Evolutionary conservation across 2,113 vertebrate genomes (phyloP).

Genomic region (Sakesphorus luctuosus): DNA sequence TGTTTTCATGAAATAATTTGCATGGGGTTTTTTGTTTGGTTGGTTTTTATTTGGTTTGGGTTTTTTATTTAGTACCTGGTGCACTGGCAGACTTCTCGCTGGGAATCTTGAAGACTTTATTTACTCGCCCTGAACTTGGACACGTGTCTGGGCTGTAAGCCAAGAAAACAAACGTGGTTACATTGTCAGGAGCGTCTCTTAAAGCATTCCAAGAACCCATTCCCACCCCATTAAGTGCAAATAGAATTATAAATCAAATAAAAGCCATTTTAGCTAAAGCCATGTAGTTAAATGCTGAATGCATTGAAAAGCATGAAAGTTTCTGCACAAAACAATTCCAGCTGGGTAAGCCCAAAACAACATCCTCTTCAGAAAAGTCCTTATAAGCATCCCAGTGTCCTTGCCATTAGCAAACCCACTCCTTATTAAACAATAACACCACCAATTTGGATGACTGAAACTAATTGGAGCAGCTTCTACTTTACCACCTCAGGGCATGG

Average conservation of each 20-base stretch:
- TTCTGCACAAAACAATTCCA: background rate
- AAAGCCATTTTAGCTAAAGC: background rate
- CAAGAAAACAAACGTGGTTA: background rate
- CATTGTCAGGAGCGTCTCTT: background rate
- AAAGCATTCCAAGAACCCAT: accelerated
- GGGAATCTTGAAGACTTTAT: background rate
- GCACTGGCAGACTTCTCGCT: no score
- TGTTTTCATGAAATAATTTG: background rate
- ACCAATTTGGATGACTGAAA: background rate
- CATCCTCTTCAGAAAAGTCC: background rate
- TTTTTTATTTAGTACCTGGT: background rate
- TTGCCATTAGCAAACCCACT: background rate
- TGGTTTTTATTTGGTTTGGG: no score
- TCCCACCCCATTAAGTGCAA: background rate
- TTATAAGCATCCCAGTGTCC: background rate
- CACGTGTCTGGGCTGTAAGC: background rate
- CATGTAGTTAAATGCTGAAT: background rate
- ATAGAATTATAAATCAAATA: background rate
- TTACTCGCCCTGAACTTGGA: background rate
- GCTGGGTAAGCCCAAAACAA: background rate
- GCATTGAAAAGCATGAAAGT: background rate
- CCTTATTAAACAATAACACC: background rate
- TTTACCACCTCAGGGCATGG: background rate
- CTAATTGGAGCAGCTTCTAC: background rate
- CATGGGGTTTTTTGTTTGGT: no score